Evolutionary conservation across 2,113 vertebrate genomes (phyloP).

Genomic region (Turnix velox): DNA sequence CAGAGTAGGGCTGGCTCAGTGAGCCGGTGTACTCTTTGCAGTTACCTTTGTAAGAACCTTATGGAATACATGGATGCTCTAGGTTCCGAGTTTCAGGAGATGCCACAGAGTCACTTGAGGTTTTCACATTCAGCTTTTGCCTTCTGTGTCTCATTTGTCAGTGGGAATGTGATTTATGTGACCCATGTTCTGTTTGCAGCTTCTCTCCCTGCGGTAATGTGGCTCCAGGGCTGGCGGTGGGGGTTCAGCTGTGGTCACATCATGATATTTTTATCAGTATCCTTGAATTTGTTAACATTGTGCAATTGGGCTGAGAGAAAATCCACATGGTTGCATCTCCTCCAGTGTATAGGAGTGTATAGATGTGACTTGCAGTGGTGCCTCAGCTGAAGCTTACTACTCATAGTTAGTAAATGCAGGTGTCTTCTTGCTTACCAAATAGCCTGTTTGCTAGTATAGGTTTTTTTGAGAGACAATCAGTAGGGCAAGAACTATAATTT

Average conservation of each 20-base stretch:
- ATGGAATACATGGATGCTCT: not conserved
- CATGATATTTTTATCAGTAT: not conserved
- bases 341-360: not conserved
- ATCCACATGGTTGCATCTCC: not conserved
- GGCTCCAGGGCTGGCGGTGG: not conserved
- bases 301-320: not conserved
- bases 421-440: not conserved
- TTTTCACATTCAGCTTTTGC: not conserved
- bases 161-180: not conserved
- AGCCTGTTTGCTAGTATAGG: not conserved
- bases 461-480: not conserved
- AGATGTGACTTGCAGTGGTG: not conserved
- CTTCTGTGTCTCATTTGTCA: not conserved
- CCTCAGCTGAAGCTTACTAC: not conserved
- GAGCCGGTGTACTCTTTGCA: not conserved
- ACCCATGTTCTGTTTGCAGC: not conserved
- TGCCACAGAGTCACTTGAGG: not conserved
- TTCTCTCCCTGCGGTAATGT: not conserved
- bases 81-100: not conserved
- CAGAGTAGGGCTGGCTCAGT: not conserved
- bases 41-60: rapidly evolving
- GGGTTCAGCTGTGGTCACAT: not conserved
- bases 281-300: not conserved
- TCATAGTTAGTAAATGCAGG: not conserved
- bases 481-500: not conserved